These are phyloP conservation scores for Orthosia gracilis DNA, from an alignment of 2,888 invertebrate species.

Conservation along the genomic window DNA sequence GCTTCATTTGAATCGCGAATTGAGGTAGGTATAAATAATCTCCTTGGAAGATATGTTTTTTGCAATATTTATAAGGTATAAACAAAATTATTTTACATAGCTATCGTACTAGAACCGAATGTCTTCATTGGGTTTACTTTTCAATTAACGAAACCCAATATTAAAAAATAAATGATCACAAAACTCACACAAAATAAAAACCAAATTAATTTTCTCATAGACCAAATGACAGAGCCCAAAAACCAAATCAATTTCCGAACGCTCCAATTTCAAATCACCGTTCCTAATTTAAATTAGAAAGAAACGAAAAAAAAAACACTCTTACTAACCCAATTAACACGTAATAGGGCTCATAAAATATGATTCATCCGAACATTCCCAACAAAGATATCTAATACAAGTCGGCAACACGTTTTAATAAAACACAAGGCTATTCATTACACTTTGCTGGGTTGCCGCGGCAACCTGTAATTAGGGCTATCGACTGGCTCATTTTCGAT, in stretches of 20 bases:
- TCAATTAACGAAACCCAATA: conserved; percentile 10
- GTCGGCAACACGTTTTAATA: conserved; percentile 85
- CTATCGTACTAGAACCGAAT: background rate
- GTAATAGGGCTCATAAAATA: conserved; percentile 81
- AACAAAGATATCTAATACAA: conserved; percentile 84
- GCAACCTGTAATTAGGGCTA: conserved; percentile 87
- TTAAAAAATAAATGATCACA: conserved; percentile 11
- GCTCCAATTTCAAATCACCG: conserved; percentile 50
- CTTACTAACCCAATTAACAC: conserved; percentile 82
- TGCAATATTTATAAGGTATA: background rate
- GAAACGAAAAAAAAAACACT: conserved; percentile 53
- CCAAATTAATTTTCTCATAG: conserved; percentile 23
- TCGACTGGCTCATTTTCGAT: conserved; percentile 88
- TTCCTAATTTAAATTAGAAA: conserved; percentile 60
- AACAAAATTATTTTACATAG: background rate
- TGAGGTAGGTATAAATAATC: conserved; percentile 22
- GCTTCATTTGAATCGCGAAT: conserved; percentile 38
- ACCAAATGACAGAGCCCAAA: conserved; percentile 12
- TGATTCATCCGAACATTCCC: conserved; percentile 83
- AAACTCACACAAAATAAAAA: conserved; percentile 27
- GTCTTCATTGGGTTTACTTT: background rate
- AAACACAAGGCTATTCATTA: conserved; percentile 87
- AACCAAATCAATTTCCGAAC: conserved; percentile 41
- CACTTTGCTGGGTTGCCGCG: conserved; percentile 73
- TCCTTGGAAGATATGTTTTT: background rate